These are phyloP conservation scores for Typhlichthys eigenmanni DNA, from an alignment of 2,797 vertebrate species.

Conservation along the genomic window DNA sequence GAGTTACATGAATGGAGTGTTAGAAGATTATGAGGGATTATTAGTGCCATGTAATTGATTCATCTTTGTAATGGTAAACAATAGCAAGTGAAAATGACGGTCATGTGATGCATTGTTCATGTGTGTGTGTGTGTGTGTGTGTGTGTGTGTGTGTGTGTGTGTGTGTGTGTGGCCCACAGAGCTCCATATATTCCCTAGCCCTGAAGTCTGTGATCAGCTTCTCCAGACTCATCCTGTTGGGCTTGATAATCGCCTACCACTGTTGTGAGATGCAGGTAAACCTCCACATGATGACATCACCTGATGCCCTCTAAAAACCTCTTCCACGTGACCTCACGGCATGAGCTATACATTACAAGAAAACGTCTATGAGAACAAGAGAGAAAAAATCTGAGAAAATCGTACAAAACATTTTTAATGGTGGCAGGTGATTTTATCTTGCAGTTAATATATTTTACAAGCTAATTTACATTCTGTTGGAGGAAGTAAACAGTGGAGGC, in stretches of 20 bases:
- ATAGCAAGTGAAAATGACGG: slow-evolving; percentile 23
- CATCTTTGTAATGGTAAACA: slow-evolving; percentile 22
- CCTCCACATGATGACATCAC: neutral
- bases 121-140: slow-evolving; percentile 10
- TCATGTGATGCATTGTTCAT: neutral
- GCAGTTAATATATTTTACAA: neutral
- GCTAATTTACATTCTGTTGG: neutral
- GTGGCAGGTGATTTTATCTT: too few species aligned
- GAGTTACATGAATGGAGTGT: slow-evolving; percentile 34
- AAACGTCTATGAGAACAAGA: too few species aligned
- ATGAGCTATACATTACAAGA: too few species aligned
- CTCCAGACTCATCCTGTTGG: slow-evolving; percentile 85
- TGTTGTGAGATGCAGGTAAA: slow-evolving; percentile 90
- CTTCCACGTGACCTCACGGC: neutral
- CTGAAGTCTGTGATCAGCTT: slow-evolving; percentile 92
- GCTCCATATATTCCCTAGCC: slow-evolving; percentile 87
- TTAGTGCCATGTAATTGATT: slow-evolving; percentile 21
- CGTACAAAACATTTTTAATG: neutral
- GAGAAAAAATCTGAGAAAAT: too few species aligned
- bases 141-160: slow-evolving; percentile 9
- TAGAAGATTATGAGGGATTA: slow-evolving; percentile 26
- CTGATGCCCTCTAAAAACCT: neutral
- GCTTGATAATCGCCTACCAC: slow-evolving; percentile 89
- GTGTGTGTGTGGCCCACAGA: slow-evolving; percentile 68
- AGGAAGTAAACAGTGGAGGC: too few species aligned